These are phyloP conservation scores for Buteo buteo DNA, from an alignment of 2,113 vertebrate species.

Conservation along the genomic window DNA sequence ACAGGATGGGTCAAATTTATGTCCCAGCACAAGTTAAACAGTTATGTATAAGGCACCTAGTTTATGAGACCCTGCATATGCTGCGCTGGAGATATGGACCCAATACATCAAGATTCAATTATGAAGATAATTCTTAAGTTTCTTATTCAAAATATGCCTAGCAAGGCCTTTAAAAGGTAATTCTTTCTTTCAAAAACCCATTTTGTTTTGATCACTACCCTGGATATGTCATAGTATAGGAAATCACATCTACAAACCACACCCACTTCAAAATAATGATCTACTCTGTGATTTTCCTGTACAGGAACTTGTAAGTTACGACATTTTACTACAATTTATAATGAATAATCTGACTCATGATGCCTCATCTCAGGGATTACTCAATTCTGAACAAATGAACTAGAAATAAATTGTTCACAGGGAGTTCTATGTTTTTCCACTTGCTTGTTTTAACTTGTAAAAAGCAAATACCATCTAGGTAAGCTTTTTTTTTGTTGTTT, in stretches of 20 bases:
- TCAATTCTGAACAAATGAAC: not conserved
- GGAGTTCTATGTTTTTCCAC: not conserved
- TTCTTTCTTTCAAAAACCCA: not conserved
- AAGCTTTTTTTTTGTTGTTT: not conserved
- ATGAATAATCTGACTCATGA: not conserved
- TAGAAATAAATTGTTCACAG: slow-evolving; percentile 5
- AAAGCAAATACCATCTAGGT: not conserved
- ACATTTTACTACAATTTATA: not conserved
- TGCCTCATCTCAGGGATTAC: not conserved
- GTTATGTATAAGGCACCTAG: not conserved
- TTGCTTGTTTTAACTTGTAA: not conserved
- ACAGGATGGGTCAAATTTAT: not conserved
- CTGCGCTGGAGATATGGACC: not conserved
- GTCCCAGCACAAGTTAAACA: not conserved
- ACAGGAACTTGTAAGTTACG: not conserved
- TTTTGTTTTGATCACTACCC: not conserved
- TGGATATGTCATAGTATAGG: not conserved
- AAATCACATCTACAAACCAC: not conserved
- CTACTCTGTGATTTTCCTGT: not conserved
- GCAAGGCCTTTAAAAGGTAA: not conserved
- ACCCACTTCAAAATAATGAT: not conserved
- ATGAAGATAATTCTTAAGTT: not conserved
- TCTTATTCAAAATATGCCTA: not conserved
- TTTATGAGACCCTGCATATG: not conserved
- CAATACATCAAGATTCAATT: not conserved